Conservation (phyloP, 2,888 invertebrate species). For the Melieria picta region DNA sequence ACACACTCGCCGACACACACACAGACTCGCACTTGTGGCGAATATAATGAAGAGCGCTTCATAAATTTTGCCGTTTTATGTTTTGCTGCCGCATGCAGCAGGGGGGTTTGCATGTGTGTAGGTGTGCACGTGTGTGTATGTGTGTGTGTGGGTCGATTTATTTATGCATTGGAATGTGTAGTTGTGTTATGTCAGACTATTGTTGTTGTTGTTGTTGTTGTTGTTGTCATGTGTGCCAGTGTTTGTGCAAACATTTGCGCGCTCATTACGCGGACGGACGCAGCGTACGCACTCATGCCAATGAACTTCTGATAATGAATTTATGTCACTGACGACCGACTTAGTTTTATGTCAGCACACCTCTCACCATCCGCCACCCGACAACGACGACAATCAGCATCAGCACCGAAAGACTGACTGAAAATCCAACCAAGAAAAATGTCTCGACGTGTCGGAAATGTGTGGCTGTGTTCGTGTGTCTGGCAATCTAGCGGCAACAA, state of each 20-base stretch:
- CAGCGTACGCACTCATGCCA: constrained; percentile 37
- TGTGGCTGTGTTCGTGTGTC: no score
- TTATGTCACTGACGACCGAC: constrained; percentile 54
- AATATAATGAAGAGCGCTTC: no score
- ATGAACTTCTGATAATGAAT: constrained; percentile 58
- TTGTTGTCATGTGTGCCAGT: no score
- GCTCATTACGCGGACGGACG: constrained; percentile 2
- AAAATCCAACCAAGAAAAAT: no score
- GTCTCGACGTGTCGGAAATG: no score
- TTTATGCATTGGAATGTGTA: neutral
- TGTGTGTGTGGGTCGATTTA: neutral
- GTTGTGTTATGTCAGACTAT: neutral
- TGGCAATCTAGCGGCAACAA: no score
- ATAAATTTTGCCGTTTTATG: neutral
- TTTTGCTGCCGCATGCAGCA: constrained; percentile 1
- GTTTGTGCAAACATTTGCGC: neutral
- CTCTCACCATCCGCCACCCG: neutral
- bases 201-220: constrained; percentile 9
- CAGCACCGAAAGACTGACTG: neutral
- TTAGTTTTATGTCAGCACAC: constrained; percentile 31
- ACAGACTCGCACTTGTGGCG: neutral
- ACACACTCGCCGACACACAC: neutral
- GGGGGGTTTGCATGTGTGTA: no score
- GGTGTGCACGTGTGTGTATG: no score
- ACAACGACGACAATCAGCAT: neutral